phyloP scores from a whole-genome alignment of 1,140 invertebrate species.

The Caerostris extrusa region DNA sequence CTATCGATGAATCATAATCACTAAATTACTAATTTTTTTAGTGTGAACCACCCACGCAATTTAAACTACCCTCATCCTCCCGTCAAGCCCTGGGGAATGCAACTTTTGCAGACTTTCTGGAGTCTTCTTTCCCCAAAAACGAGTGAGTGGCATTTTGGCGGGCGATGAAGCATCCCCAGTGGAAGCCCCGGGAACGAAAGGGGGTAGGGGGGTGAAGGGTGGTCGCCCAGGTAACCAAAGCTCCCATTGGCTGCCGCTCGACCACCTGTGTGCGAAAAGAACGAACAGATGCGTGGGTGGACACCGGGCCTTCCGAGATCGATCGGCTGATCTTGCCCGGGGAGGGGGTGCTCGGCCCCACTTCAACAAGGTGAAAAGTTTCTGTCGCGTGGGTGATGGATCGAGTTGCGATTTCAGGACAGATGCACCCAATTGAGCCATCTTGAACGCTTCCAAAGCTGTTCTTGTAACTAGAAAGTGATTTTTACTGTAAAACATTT shows the following conservation, averaged over 20 bases:
- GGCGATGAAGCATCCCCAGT: slow-evolving; percentile 42
- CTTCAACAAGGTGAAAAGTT: neutral
- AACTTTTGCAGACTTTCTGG: too few species aligned
- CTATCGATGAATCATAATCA: too few species aligned
- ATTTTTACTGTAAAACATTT: neutral
- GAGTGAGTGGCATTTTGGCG: slow-evolving; percentile 53
- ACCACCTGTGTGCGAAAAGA: slow-evolving; percentile 8
- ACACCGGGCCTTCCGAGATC: slow-evolving; percentile 28
- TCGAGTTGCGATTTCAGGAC: neutral
- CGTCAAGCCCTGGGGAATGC: too few species aligned
- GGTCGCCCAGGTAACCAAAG: slow-evolving; percentile 52
- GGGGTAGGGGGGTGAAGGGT: slow-evolving; percentile 1
- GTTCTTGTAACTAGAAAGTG: neutral
- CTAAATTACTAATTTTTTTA: too few species aligned
- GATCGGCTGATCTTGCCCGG: slow-evolving; percentile 28
- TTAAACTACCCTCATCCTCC: neutral
- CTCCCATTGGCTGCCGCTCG: slow-evolving; percentile 45
- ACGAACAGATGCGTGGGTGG: slow-evolving; percentile 32
- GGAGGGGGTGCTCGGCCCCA: neutral
- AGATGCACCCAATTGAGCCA: neutral
- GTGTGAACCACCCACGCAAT: neutral
- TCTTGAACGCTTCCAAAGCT: neutral
- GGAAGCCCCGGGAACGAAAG: slow-evolving; percentile 43
- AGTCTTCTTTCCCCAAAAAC: neutral
- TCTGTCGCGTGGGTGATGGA: slow-evolving; percentile 10